Conservation (phyloP, 2,888 invertebrate genomes). For the Aporophyla lueneburgensis region DNA sequence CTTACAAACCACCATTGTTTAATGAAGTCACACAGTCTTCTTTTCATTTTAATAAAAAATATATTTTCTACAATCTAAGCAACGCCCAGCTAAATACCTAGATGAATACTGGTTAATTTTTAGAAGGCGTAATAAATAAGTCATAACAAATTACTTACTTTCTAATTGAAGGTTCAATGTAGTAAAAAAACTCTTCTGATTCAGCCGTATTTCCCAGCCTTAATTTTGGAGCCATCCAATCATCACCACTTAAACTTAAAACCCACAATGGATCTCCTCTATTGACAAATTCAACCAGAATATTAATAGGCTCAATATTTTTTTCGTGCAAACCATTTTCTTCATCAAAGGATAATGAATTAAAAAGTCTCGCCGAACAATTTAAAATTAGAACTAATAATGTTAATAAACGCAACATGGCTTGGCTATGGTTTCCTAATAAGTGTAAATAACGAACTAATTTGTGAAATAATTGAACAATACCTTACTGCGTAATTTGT, state of each 20-base stretch:
- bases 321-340: constrained; percentile 6
- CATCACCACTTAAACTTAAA: constrained; percentile 68
- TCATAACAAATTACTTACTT: constrained; percentile 59
- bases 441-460: constrained; percentile 38
- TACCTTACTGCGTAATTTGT: constrained; percentile 30
- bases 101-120: not conserved
- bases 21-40: not conserved
- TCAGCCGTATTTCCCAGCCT: constrained; percentile 66
- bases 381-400: constrained; percentile 38
- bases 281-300: constrained; percentile 31
- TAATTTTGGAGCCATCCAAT: constrained; percentile 68
- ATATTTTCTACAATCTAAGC: not conserved
- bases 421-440: constrained; percentile 26
- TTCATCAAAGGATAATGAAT: not conserved
- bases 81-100: not conserved
- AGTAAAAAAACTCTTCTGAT: constrained; percentile 67
- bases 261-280: constrained; percentile 72
- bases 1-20: not conserved
- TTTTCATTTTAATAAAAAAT: not conserved
- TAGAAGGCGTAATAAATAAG: not conserved
- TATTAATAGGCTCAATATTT: not conserved
- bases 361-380: constrained; percentile 42
- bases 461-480: constrained; percentile 13
- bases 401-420: constrained; percentile 43
- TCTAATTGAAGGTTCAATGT: constrained; percentile 60